Evolutionary conservation across 1,140 invertebrate species (phyloP), one percentile per base, ranked within the genome.

Genomic region (Scaptomyza pallida): DNA sequence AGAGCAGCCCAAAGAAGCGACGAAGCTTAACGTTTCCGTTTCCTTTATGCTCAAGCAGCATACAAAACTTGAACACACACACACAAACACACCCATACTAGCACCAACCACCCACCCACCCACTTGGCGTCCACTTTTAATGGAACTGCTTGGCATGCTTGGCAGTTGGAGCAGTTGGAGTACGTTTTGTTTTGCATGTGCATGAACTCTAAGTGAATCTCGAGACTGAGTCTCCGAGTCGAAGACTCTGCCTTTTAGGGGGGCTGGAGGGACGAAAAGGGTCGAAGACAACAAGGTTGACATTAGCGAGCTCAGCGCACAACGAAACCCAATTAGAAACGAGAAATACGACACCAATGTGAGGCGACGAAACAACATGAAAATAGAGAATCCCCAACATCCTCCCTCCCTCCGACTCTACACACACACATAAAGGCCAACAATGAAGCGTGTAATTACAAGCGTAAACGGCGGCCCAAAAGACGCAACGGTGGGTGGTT

Each of bases 381-480:
- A 86, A 86, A 69, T 78, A 82, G 71, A 82, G 75, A 41, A 12
- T 13, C 16, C 13, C 19, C 17, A 30, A 8, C 26, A 6, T 2
- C 26, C 26, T 68, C 60, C 41, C 51, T 56, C 35, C 52, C 37
- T 33, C 16, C 52, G 23, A 15, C 40, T 12, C 55, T 33, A 10
- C 13, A 44, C 64, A 19, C 21, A 48, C 57, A 57, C 30, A 40
- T 43, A 62, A 26, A 67, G 65, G 65, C 70, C 76, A 86, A 90
- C 89, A 90, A 90, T 90, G 83, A 86, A 90, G 89, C 89, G 89
- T 90, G 89, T 90, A 90, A 90, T 90, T 90, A 90, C 89, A 86
- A 90, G 78, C 89, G 77, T 80, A 89, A 86, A 88, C 82, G 74
- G 63, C 65, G 59, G 55, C 60, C 68, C 68, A 72, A 78, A 30